Conservation (phyloP, 2,888 invertebrate species). For the Synanthedon myopaeformis region DNA sequence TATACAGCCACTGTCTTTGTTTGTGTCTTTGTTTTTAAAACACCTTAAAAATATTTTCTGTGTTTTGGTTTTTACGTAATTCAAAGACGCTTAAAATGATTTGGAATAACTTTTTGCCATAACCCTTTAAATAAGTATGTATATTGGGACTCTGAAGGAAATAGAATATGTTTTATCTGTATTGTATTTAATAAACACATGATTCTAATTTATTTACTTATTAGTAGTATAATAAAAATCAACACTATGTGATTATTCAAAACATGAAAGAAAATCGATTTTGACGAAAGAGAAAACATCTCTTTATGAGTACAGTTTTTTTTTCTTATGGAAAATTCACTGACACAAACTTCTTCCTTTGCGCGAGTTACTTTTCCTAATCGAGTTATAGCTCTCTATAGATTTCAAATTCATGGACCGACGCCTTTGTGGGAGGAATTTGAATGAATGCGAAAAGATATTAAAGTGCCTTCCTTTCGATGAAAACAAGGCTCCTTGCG, state of each 20-base stretch:
- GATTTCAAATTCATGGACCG: background rate
- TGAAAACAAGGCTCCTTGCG: background rate
- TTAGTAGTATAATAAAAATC: no score
- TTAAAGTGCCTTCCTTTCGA: background rate
- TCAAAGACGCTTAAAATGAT: no score
- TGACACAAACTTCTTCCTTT: slow-evolving; percentile 4
- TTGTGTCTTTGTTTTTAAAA: no score
- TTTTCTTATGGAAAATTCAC: slow-evolving; percentile 4
- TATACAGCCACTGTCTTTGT: no score
- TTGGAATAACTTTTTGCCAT: no score
- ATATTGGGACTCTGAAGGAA: no score
- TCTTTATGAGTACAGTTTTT: background rate
- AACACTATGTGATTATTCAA: background rate
- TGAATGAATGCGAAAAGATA: background rate
- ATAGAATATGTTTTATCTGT: no score
- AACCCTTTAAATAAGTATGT: no score
- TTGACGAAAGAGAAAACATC: background rate
- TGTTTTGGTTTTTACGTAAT: no score
- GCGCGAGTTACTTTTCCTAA: background rate
- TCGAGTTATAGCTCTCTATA: background rate
- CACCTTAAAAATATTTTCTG: no score
- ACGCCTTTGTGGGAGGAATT: slow-evolving; percentile 1
- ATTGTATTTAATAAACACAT: no score
- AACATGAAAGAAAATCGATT: background rate
- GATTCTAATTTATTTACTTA: no score